Evolutionary conservation across 2,797 vertebrate species (phyloP).

Genomic region (Helicolenus hilgendorfi): DNA sequence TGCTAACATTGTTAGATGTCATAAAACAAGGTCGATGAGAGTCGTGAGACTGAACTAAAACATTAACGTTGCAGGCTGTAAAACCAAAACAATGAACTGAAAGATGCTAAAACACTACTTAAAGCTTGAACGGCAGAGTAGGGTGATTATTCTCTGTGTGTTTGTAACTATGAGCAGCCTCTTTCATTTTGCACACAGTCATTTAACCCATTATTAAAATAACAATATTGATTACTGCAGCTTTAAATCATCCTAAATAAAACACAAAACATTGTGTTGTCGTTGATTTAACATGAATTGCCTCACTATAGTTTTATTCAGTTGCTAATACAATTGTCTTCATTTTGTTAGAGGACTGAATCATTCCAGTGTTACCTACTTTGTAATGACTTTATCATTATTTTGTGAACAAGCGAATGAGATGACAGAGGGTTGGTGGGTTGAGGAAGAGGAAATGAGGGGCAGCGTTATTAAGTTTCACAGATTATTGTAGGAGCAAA

Average conservation of each 20-base stretch:
- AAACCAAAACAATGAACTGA: no score
- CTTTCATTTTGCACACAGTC: neutral
- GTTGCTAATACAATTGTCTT: neutral
- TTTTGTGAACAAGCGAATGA: neutral
- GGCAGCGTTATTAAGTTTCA: neutral
- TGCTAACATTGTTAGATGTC: no score
- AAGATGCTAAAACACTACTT: accelerated
- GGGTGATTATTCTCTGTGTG: neutral
- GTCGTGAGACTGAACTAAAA: neutral
- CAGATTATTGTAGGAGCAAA: neutral
- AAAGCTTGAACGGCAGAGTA: neutral
- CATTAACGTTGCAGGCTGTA: no score
- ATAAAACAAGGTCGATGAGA: neutral
- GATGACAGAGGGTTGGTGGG: neutral
- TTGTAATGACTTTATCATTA: neutral
- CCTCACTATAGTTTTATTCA: neutral
- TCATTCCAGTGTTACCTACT: neutral
- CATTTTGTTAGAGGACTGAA: neutral
- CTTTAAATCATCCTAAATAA: neutral
- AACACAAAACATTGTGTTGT: neutral
- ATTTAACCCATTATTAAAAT: neutral
- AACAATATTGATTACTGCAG: neutral
- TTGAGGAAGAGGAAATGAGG: neutral
- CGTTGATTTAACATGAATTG: neutral
- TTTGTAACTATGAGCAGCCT: neutral